A percentile compares a stretch with the other conserved stretches of the same genome.
Evolutionary conservation across 2,113 vertebrate species (phyloP).

Genomic region (Bubo blakistoni): DNA sequence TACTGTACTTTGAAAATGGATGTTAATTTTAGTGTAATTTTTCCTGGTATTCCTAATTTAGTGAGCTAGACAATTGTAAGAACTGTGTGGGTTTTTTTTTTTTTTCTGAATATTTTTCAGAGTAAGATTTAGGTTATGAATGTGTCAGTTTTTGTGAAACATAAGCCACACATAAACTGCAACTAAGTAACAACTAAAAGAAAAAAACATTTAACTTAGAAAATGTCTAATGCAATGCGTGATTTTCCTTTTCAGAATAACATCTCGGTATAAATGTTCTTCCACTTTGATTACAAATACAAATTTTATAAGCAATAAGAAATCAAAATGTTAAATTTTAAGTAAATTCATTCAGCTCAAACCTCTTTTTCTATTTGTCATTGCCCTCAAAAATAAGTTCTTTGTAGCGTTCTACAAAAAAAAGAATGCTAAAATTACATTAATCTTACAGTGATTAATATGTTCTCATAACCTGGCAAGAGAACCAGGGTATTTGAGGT

Average conservation of each 20-base stretch:
- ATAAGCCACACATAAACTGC: background rate
- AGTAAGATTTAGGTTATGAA: background rate
- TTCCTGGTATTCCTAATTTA: background rate
- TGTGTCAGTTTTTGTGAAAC: background rate
- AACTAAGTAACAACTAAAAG: background rate
- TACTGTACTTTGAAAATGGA: background rate
- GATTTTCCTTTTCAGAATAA: background rate
- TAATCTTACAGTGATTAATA: background rate
- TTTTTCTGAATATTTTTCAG: background rate
- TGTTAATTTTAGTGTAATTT: background rate
- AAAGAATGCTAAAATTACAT: background rate
- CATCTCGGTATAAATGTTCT: background rate
- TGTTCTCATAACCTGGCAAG: background rate
- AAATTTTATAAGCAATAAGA: background rate
- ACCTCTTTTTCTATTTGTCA: background rate
- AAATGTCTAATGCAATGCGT: background rate
- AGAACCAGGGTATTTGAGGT: background rate
- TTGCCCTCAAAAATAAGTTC: background rate
- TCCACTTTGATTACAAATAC: background rate
- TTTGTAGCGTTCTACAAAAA: background rate
- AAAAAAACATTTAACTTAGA: background rate
- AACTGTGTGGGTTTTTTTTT: background rate
- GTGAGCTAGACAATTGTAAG: background rate
- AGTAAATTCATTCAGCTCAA: background rate
- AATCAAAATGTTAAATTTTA: background rate